These are phyloP conservation scores for Trachymyrmex cornetzi DNA, from an alignment of 1,140 invertebrate species.

Conservation along the genomic window DNA sequence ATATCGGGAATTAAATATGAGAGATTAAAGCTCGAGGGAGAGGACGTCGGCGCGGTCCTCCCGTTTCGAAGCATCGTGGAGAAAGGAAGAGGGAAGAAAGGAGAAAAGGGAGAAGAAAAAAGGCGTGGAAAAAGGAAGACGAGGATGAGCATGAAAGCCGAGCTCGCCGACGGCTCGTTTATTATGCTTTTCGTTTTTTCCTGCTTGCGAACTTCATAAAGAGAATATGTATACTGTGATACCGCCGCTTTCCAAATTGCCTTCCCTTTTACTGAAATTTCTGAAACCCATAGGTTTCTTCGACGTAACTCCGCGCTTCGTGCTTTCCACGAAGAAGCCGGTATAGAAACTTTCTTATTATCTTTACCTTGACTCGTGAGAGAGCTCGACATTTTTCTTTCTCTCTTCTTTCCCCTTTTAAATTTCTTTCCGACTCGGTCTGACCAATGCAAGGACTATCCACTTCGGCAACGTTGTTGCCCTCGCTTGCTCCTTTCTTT, in stretches of 20 bases:
- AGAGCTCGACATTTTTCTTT: constrained; percentile 1
- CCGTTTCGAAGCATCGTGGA: constrained; percentile 18
- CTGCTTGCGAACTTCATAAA: constrained; percentile 53
- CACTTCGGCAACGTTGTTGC: constrained; percentile 61
- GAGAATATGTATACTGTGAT: constrained; percentile 50
- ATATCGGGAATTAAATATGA: constrained; percentile 67
- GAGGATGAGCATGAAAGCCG: constrained; percentile 43
- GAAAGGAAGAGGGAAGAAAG: background rate
- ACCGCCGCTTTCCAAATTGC: constrained; percentile 26
- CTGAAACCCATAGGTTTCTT: constrained; percentile 35
- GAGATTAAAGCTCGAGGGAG: constrained; percentile 68
- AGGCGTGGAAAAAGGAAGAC: constrained; percentile 26
- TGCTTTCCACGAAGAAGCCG: background rate
- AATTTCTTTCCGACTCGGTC: constrained; percentile 41
- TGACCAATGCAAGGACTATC: constrained; percentile 68
- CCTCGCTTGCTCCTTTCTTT: constrained; percentile 3
- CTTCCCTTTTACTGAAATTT: constrained; percentile 44
- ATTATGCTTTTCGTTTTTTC: constrained; percentile 43
- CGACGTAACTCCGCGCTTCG: constrained; percentile 3
- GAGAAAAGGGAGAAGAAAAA: background rate
- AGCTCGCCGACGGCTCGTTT: constrained; percentile 56
- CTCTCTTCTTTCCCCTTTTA: constrained; percentile 7
- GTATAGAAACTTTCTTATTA: constrained; percentile 47
- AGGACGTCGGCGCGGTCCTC: constrained; percentile 25
- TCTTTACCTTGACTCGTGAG: constrained; percentile 16